Conservation (phyloP, 2,888 invertebrate species). For the Pilophorus perplexus region DNA sequence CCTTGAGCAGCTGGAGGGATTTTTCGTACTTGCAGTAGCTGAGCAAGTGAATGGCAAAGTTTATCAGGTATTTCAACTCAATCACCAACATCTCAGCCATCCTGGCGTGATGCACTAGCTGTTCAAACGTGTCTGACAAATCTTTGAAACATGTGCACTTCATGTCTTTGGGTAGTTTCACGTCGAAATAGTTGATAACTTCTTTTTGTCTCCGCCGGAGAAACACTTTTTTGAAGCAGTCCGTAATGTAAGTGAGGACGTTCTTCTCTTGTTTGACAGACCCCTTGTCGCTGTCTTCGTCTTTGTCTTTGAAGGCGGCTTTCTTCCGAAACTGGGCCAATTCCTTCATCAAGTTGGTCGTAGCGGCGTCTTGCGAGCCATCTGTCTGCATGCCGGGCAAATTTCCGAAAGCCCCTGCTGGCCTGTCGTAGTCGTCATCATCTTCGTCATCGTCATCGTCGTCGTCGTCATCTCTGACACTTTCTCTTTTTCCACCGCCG, state of each 20-base stretch:
- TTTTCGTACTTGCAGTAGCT: slow-evolving; percentile 23
- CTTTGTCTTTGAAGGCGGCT: slow-evolving; percentile 26
- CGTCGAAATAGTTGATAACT: background rate
- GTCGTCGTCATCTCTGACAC: background rate
- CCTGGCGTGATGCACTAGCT: slow-evolving; percentile 36
- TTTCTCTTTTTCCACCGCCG: background rate
- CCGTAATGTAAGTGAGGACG: background rate
- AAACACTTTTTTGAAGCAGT: slow-evolving; percentile 20
- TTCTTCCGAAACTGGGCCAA: slow-evolving; percentile 30
- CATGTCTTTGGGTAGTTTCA: slow-evolving; percentile 20
- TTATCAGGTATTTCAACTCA: slow-evolving; percentile 33
- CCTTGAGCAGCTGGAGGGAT: slow-evolving; percentile 32
- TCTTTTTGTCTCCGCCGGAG: slow-evolving; percentile 3
- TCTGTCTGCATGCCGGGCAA: background rate
- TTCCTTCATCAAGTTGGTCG: slow-evolving; percentile 16
- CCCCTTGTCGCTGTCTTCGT: slow-evolving; percentile 21
- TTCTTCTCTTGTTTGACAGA: slow-evolving; percentile 21
- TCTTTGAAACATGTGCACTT: slow-evolving; percentile 38
- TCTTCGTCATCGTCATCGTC: slow-evolving; percentile 7
- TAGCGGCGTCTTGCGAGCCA: background rate
- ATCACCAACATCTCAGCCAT: slow-evolving; percentile 35
- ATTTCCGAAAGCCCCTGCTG: background rate
- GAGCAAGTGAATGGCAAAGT: slow-evolving; percentile 35
- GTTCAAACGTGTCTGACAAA: slow-evolving; percentile 31
- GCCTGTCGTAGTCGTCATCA: background rate